These are phyloP conservation scores for Dorcus parallelipipedus DNA, from an alignment of 2,888 invertebrate genomes.

Conservation along the genomic window DNA sequence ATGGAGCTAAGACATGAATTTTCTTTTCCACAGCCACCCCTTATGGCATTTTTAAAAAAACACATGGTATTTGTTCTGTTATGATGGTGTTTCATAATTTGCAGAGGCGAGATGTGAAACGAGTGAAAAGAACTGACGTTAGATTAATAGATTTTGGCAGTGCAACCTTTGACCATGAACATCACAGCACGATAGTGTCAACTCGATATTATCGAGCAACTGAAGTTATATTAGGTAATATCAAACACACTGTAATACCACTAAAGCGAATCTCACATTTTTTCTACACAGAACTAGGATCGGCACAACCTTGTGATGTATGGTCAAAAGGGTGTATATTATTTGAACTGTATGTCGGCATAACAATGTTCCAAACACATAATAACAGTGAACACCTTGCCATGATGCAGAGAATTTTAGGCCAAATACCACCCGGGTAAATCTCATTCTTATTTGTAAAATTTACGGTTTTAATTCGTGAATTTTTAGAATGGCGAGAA, in stretches of 20 bases:
- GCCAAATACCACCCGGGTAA: conserved; percentile 92
- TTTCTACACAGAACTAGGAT: conserved; percentile 80
- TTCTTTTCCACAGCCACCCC: no score
- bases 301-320: conserved; percentile 99
- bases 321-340: conserved; percentile 99
- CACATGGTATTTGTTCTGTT: not conserved
- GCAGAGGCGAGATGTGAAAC: conserved; percentile 81
- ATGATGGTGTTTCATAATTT: conserved; percentile 21
- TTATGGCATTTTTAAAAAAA: no score
- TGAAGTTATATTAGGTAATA: conserved; percentile 91
- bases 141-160: conserved; percentile 98
- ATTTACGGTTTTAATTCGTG: conserved; percentile 8
- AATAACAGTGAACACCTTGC: conserved; percentile 99
- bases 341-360: conserved; percentile 97
- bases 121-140: conserved; percentile 91
- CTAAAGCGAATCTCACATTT: not conserved
- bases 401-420: conserved; percentile 99
- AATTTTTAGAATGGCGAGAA: conserved; percentile 73
- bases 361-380: conserved; percentile 98
- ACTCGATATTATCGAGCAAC: conserved; percentile 98
- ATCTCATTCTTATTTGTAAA: conserved; percentile 19
- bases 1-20: no score
- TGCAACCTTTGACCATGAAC: conserved; percentile 99
- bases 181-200: conserved; percentile 99
- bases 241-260: not conserved